A percentile compares a stretch with the other conserved stretches of the same genome.
phyloP scores from a whole-genome alignment of 2,888 invertebrate genomes.

The Eugnorisma glareosa region DNA sequence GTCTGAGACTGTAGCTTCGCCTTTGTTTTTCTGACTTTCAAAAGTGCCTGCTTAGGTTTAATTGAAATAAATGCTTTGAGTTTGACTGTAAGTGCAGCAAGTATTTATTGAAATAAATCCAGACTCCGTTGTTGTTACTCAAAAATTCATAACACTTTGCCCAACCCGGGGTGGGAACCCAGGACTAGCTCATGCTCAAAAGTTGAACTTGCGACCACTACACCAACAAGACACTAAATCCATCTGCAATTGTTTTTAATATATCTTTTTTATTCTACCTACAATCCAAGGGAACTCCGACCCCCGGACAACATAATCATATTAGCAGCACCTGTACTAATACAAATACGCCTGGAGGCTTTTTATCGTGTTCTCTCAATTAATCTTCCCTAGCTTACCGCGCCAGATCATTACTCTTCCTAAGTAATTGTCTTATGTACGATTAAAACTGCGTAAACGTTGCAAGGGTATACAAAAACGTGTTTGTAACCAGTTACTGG shows the following conservation, averaged over 20 bases:
- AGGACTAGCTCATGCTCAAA: too few species aligned
- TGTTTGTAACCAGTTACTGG: conserved; percentile 21
- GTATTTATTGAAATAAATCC: too few species aligned
- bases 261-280: not conserved
- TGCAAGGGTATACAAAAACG: conserved; percentile 33
- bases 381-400: conserved; percentile 63
- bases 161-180: too few species aligned
- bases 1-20: too few species aligned
- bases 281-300: not conserved
- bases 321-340: conserved; percentile 61
- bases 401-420: conserved; percentile 63
- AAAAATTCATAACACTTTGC: too few species aligned
- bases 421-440: conserved; percentile 66
- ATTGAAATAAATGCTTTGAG: too few species aligned
- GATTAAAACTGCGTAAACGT: conserved; percentile 60
- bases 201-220: too few species aligned
- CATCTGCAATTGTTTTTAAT: not conserved
- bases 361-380: conserved; percentile 65
- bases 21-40: too few species aligned
- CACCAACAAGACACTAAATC: too few species aligned
- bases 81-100: too few species aligned
- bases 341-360: conserved; percentile 45
- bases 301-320: conserved; percentile 43
- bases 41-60: too few species aligned
- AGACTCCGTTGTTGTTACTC: too few species aligned